Evolutionary conservation across 2,113 vertebrate genomes (phyloP).

Genomic region (Oenanthe melanoleuca): DNA sequence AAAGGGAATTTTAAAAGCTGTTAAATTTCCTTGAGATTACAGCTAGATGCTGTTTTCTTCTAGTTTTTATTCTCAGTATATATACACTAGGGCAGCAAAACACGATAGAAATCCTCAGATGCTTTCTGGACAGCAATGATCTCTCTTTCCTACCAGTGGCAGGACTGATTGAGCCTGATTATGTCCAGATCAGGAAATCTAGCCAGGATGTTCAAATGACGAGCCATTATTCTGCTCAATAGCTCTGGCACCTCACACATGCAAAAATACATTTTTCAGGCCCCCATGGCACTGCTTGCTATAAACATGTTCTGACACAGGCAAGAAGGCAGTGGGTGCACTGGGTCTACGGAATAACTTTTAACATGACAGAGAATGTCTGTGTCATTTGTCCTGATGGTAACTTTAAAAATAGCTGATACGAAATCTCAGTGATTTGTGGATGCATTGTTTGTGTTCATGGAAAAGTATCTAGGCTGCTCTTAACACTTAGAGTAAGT

Average conservation of each 20-base stretch:
- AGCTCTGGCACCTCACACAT: neutral
- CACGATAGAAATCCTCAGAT: neutral
- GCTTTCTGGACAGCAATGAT: neutral
- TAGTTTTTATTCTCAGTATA: neutral
- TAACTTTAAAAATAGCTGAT: conserved; percentile 21
- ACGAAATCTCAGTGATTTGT: neutral
- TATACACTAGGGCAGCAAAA: neutral
- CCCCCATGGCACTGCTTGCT: neutral
- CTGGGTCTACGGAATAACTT: neutral
- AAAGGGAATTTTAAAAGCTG: neutral
- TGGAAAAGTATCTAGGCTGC: neutral
- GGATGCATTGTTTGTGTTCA: neutral
- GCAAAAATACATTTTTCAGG: neutral
- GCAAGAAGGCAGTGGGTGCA: neutral
- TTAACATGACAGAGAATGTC: neutral
- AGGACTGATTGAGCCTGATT: neutral
- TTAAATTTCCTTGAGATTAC: neutral
- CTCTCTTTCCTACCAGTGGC: neutral
- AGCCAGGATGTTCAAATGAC: neutral
- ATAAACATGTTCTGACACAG: neutral
- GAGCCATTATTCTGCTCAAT: neutral
- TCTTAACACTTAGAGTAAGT: conserved; percentile 4
- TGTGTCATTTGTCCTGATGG: neutral
- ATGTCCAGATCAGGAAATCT: neutral
- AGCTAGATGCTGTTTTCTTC: neutral